Evolutionary conservation across 2,888 invertebrate species (phyloP), one percentile per base, ranked within the genome.

Genomic region (Maniola hyperantus): DNA sequence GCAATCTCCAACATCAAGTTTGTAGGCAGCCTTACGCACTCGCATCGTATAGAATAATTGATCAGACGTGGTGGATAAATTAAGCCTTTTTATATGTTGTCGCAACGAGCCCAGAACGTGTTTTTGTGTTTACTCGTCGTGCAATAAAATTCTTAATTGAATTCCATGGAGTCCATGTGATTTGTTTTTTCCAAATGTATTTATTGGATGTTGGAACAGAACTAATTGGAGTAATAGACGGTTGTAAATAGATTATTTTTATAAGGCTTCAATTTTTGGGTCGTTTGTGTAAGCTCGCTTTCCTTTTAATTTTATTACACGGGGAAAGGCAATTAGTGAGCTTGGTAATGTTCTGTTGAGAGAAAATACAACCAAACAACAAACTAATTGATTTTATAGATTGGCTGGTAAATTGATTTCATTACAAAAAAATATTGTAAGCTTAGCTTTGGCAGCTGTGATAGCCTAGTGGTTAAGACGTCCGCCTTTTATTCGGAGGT

Each of bases 131-230:
- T 75, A 74, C 74, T 72, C 72, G 72, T 69, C 67, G 71, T 73
- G 76, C 75, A 79, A 80, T 83, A 81, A 82, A 80, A 79, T 76
- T 72, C 73, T 72, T 80, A 77, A 79, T 80, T 76, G 74, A 79
- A 76, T 77, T 76, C 75, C 71, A 72, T 59, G 67, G 71, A 69
- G 68, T 65, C 53, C 57, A 57, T 64, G 64, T 71, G 64, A 64
- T 71, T 68, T 70, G 67, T 69, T 68, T 66, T 63, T 58, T 66
- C 65, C 60, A 65, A 68, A 58, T 71, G 46, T 51, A 67, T 71
- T 70, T 51, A 67, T 71, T 70, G 67, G 63, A 57, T 68, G 57
- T 66, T 62, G 50, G 65, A 65, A 67, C 64, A 61, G 61, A 54
- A 70, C 65, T 72, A 72, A 73, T 72, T 72, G 67, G 66, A 66